Base-by-base conservation (phyloP, 1,140 invertebrate species). In the Lerema accius region DNA sequence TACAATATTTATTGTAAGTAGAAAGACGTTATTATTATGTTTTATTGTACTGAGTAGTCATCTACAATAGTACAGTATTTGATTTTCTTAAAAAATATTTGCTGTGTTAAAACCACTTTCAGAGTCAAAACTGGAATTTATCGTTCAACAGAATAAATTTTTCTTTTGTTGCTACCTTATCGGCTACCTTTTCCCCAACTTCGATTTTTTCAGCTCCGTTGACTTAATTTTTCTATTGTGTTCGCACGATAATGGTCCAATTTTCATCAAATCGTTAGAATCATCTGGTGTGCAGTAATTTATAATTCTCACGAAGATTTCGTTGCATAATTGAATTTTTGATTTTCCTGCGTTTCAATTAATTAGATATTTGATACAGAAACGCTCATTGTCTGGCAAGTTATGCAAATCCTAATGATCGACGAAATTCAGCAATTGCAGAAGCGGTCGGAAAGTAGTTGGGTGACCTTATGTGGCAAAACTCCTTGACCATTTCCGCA, bases 131-230 rank as follows among this genome's bases (percentile, higher is more conserved):
- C 76, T 81, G 60, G 70, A 75, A 84, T 82, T 84, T 82, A 81
- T 84, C 78, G 67, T 77, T 74, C 61, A 65, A 68, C 49, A 67
- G 76, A 84, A 82, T 86, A 82, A 88, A 84, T 82, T 86, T 84
- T 65, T 64, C 77, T 73, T 80, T 85, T 84, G 82, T 88, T 80
- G 70, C 79, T 81, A 51, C 66, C 58, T 80, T 80, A 84, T 84
- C 76, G 74, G 74, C 75, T 86, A 80, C 81, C 78, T 82, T 74
- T 78, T n/a, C 63, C 67, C 50, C 68, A 67, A 69, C 77, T 79
- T 79, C 71, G 65, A 82, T 82, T 87, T 84, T 73, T 74, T 69
- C 67, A 67, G 58, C 55, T 43, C 63, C 62, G 59, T 63, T 65
- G 63, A 68, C 59, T 63, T 53, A 48, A 59, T 59, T 59, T 59